Base-by-base conservation (phyloP, 1,140 invertebrate species). In the Lepidotrigona ventralis region DNA sequence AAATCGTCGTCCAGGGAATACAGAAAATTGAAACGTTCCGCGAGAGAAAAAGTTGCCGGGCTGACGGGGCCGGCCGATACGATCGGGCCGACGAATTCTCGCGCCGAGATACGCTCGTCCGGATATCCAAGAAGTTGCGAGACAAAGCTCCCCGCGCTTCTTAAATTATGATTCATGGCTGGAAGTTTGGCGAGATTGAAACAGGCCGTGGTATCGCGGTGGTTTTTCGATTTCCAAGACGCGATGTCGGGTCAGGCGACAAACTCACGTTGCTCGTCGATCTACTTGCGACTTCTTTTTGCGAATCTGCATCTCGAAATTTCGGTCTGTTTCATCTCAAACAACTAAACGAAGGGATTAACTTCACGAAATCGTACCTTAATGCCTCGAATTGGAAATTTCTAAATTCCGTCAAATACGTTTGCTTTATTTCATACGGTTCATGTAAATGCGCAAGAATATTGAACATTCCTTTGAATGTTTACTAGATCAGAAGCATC, bases 21-120 rank as follows among this genome's bases (percentile, higher is more conserved):
- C 56, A 60, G 82, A 73, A 84, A 80, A 84, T 84, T 79, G 82
- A 84, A 84, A 79, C 77, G 82, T 79, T 74, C 33, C 19, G 33
- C 66, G 69, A 21, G 53, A 63, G 79, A 84, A 79, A 80, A 80
- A 64, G 82, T 70, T 69, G 23, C 19, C 56, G 26, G 69, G 19
- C 14, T 64, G 69, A 72, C 51, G 68, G 29, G 76, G 21, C n/a
- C 51, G 23, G 29, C 26, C 76, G 76, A 80, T 84, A 73, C 82
- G 77, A 84, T 79, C 82, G 69, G 46, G 60, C 21, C 79, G 26
- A 66, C 70, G 76, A 66, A 71, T 71, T 79, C 73, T 64, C 69
- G 56, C 76, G 51, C 56, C 11, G 64, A 46, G 60, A 54, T 60
- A 21, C 56, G 39, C 39, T 8, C 46, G 68, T 15, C 1, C 46